Base-by-base conservation (phyloP, 1,140 invertebrate species). In the Arctopsyche grandis region DNA sequence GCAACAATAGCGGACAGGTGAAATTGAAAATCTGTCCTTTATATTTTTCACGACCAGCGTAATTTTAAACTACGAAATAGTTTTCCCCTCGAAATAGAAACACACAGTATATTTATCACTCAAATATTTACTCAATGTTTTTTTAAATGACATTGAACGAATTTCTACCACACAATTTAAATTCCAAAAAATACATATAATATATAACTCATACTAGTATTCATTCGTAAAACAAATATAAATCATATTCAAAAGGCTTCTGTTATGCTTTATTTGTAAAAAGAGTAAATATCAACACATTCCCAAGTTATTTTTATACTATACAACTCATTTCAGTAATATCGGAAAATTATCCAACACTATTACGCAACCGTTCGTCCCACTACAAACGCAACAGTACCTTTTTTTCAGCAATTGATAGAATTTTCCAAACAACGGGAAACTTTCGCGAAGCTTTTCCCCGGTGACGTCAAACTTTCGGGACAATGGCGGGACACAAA, bases 371-470 rank as follows among this genome's bases (percentile, higher is more conserved):
- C 10, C 1, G 12, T 52, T 52, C 29, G 48, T 52, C 48, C 48
- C 10, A 52, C 48, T 52, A 52, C 16, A 5, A 10, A 52, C 48
- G 10, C 48, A 52, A 52, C 48, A 52, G 3, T 52, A 14, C 48
- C 16, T 75, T 75, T 80, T 81, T 81, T 79, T 74, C 24, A 74
- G 71, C 48, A 75, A 81, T 76, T 79, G 80, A 81, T 79, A 76
- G 80, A 81, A 73, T 81, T 81, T 81, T 29, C 29, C 80, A 63
- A 77, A 81, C 80, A 81, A 81, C 76, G 78, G 48, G 22, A 70
- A 81, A 79, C 75, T 70, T 76, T 58, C 24, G 66, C 43, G 71
- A 74, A 66, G 38, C 80, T 22, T 73, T 75, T 66, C 21, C 77
- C 69, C 74, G 46, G 71, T 81, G 74, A 81, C 77, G 80, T 79